Evolutionary conservation across 1,140 invertebrate species (phyloP).

Genomic region (Glossosoma conforme): DNA sequence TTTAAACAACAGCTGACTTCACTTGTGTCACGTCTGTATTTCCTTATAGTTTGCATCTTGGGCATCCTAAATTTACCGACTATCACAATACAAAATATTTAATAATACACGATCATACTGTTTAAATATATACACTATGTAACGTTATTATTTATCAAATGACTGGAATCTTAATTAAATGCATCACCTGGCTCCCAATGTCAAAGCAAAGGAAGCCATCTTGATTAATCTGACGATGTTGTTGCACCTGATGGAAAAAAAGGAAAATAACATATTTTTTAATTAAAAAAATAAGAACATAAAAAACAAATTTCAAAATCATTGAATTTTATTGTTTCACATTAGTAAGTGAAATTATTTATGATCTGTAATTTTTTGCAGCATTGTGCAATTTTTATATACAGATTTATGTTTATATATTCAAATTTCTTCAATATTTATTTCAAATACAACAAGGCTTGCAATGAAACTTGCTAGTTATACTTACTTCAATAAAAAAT

Average conservation of each 20-base stretch:
- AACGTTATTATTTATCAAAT: constrained; percentile 7
- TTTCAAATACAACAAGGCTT: too few relatives aligned
- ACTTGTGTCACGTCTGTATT: constrained; percentile 78
- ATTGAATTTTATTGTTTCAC: too few relatives aligned
- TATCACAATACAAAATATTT: constrained; percentile 9
- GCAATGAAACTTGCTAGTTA: too few relatives aligned
- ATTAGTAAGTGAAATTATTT: too few relatives aligned
- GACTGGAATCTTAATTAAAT: constrained; percentile 11
- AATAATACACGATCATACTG: constrained; percentile 17
- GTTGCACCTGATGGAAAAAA: neutral
- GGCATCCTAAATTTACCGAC: constrained; percentile 13
- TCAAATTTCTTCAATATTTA: too few relatives aligned
- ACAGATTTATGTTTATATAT: too few relatives aligned
- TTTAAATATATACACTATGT: constrained; percentile 19
- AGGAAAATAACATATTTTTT: neutral
- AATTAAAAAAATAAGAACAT: neutral
- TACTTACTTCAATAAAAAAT: too few relatives aligned
- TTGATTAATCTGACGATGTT: constrained; percentile 20
- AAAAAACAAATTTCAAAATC: too few relatives aligned
- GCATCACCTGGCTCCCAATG: constrained; percentile 21
- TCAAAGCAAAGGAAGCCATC: constrained; percentile 19
- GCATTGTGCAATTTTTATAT: too few relatives aligned
- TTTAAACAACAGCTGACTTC: constrained; percentile 97
- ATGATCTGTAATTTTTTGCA: too few relatives aligned
- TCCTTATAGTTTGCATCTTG: constrained; percentile 56